These are phyloP conservation scores for Cirrhinus mrigala DNA, from an alignment of 2,797 vertebrate species.

Conservation along the genomic window DNA sequence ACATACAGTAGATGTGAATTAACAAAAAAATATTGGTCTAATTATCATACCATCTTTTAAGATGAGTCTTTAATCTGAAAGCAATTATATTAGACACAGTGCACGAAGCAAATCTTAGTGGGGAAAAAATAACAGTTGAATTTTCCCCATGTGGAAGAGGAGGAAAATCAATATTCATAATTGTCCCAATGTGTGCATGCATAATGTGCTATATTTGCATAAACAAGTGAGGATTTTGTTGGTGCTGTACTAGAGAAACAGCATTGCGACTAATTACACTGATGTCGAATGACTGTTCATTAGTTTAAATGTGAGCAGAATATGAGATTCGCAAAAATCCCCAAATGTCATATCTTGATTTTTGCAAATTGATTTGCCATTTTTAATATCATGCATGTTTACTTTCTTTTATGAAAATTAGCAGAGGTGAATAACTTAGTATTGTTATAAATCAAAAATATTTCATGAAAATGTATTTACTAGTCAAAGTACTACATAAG, in stretches of 20 bases:
- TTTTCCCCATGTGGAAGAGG: not conserved
- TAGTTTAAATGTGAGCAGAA: conserved; percentile 32
- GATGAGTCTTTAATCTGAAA: not conserved
- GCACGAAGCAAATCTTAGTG: not conserved
- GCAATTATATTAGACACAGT: not conserved
- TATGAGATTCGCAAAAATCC: not conserved
- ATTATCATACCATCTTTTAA: not conserved
- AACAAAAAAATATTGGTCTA: not conserved
- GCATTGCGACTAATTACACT: conserved; percentile 11
- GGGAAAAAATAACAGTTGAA: not conserved
- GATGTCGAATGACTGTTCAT: conserved; percentile 23
- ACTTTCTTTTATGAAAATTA: not conserved
- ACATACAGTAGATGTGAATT: not conserved
- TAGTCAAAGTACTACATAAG: not conserved
- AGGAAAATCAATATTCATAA: conserved; percentile 44
- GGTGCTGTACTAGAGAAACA: conserved; percentile 6
- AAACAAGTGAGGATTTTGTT: conserved; percentile 2
- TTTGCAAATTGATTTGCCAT: not conserved
- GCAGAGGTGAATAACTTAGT: not conserved
- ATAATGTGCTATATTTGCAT: conserved; percentile 38
- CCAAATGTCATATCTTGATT: conserved; percentile 1
- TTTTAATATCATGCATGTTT: not conserved
- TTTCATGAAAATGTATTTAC: not conserved
- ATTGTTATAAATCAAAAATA: not conserved
- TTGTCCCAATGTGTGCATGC: conserved; percentile 22